Base-by-base conservation (phyloP, 2,888 invertebrate species). In the Himalopsyche kuldschensis region DNA sequence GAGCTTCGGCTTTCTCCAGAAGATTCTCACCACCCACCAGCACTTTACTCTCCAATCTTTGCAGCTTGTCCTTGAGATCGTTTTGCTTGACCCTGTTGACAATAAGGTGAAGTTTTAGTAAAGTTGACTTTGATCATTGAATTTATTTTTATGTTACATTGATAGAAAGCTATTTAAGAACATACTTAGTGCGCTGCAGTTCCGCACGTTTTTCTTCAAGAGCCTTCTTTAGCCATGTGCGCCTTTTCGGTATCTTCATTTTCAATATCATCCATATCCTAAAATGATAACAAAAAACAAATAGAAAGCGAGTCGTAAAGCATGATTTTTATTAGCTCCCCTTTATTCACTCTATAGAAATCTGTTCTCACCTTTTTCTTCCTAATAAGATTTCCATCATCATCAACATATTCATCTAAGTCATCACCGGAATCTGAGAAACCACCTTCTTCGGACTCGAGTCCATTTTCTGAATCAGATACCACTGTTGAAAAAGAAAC, bases 1-100 rank as follows among this genome's bases (percentile, higher is more conserved):
- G 99, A 0, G 97, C 95, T 89, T 99, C 97, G 0, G 98, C 98
- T 89, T 99, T 99, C 89, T 99, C 99, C 86, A 99, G 92, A 8
- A 99, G 93, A 91, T 99, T 99, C 91, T 99, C 99, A 0, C 99
- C 99, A 0, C 99, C 99, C 0, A 99, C 97, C 30, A 99, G 93
- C 82, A 99, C 98, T 90, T 98, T 99, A 87, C 97, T 97, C 89
- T 99, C 98, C 79, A 99, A 93, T 8, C 96, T 95, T 86, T 95
- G 94, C 82, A 99, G 94, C 89, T 98, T 98, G 84, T 96, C 95
- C 84, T 95, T 93, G 5, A 99, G 89, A 79, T 95, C 94, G 86
- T 96, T 95, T 89, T 98, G 97, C 88, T 97, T 97, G 87, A 90
- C 91, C 86, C 91, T 92, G 86, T 69, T 11, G 30, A 15, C 69